phyloP scores from a whole-genome alignment of 2,888 invertebrate species.

The Hydrotaea diabolus region DNA sequence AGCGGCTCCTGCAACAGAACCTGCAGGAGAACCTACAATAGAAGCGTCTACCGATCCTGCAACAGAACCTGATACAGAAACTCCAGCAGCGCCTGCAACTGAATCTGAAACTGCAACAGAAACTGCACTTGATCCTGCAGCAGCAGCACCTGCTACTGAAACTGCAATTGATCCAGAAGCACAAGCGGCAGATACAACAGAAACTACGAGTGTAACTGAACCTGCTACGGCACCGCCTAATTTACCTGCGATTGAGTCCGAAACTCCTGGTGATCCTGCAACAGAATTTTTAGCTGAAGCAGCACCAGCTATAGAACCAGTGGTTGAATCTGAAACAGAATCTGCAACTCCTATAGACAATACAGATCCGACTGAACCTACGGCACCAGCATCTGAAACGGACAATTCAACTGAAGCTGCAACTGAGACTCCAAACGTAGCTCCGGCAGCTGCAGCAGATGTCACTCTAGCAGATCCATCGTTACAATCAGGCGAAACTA shows the following conservation, averaged over 20 bases:
- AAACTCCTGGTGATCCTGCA: not conserved
- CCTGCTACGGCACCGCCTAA: not conserved
- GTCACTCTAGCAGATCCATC: too few relatives aligned
- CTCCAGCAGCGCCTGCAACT: not conserved
- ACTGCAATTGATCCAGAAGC: not conserved
- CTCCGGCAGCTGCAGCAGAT: too few relatives aligned
- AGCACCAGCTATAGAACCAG: not conserved
- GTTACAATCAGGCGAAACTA: too few relatives aligned
- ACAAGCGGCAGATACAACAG: not conserved
- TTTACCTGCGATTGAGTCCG: too few relatives aligned
- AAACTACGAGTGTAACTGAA: too few relatives aligned
- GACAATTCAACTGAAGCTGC: too few relatives aligned
- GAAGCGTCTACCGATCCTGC: conserved; percentile 7
- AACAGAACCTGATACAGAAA: not conserved
- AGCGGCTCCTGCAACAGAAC: not conserved
- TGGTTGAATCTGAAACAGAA: not conserved
- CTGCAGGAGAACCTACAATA: not conserved
- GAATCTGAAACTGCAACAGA: conserved; percentile 4
- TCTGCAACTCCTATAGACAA: too few relatives aligned
- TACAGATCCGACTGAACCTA: too few relatives aligned
- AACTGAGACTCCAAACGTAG: too few relatives aligned
- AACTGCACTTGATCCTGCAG: not conserved
- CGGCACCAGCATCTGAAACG: too few relatives aligned
- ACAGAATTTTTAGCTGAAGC: not conserved
- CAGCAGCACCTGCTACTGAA: not conserved